Base-by-base conservation (phyloP, 1,140 invertebrate species). In the Branchinecta lynchi region DNA sequence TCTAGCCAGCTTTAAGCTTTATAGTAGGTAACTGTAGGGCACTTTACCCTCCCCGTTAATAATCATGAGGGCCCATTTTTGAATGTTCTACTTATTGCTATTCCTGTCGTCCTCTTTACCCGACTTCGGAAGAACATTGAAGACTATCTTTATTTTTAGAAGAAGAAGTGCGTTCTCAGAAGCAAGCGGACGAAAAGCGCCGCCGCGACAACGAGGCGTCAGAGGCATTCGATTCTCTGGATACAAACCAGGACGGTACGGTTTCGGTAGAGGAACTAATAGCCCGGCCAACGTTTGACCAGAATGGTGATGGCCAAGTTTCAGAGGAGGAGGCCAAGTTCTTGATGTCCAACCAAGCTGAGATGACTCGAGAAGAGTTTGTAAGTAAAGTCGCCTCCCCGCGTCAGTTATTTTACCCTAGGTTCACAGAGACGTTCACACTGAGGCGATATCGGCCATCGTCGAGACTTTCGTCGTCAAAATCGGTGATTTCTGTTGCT, bases 241-340 rank as follows among this genome's bases (percentile, higher is more conserved):
- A 95, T 80, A 83, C 84, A 9, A 87, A 95, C 80, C 76, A 81
- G 70, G 89, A 93, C 81, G 86, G 84, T 71, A 84, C 86, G 68
- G 77, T 96, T 65, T 85, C 87, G 72, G 76, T 88, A 51, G 80
- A 82, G 67, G 95, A 98, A 80, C 78, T 98, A 10, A 86, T 88
- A 80, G 82, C 84, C 7, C 84, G 86, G 72, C 45, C 46, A 45
- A 86, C 84, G 65, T 92, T 97, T 82, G 94, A 97, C 80, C 86
- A 86, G 73, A 88, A 97, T 79, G 85, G 85, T 70, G 88, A 98
- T 83, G 92, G 93, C 8, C 82, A 84, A 70, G 89, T 93, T 66
- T 84, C 86, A 65, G 87, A 91, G 68, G 92, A 96, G 74, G 90
- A 96, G 79, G 87, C 87, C 7, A 85, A 87, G 76, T 89, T 85